Conservation (phyloP, 2,888 invertebrate genomes). For the Minunthozetes semirufus region DNA sequence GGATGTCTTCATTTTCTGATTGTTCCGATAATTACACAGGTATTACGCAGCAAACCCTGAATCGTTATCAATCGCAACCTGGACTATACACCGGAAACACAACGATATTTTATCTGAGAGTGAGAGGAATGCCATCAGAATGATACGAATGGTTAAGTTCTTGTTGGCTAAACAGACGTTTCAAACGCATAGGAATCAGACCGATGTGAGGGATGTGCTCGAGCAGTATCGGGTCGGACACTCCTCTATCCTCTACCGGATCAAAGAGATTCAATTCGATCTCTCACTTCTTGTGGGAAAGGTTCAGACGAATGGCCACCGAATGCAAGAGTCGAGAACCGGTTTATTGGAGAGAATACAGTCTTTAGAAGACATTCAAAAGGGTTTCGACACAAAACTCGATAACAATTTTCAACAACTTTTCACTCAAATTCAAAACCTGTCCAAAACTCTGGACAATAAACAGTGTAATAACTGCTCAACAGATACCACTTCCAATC, state of each 20-base stretch:
- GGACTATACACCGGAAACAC: neutral
- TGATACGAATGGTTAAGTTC: constrained; percentile 4
- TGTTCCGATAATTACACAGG: neutral
- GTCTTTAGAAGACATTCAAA: neutral
- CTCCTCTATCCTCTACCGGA: neutral
- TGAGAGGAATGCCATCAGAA: constrained; percentile 6
- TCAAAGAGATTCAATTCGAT: neutral
- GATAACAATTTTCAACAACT: neutral
- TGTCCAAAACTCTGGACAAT: neutral
- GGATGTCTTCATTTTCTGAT: no score
- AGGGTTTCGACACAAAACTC: neutral
- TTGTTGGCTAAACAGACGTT: constrained; percentile 4
- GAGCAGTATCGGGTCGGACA: neutral
- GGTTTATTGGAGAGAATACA: neutral
- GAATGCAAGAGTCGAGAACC: neutral
- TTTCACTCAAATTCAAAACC: neutral
- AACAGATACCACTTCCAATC: neutral
- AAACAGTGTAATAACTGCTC: neutral
- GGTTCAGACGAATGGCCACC: neutral
- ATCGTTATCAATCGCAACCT: neutral
- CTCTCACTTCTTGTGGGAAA: neutral
- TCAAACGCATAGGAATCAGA: neutral
- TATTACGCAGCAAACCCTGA: neutral
- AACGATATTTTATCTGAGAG: neutral
- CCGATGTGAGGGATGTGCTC: neutral